phyloP scores from a whole-genome alignment of 2,797 vertebrate species.

The Otus scops region DNA sequence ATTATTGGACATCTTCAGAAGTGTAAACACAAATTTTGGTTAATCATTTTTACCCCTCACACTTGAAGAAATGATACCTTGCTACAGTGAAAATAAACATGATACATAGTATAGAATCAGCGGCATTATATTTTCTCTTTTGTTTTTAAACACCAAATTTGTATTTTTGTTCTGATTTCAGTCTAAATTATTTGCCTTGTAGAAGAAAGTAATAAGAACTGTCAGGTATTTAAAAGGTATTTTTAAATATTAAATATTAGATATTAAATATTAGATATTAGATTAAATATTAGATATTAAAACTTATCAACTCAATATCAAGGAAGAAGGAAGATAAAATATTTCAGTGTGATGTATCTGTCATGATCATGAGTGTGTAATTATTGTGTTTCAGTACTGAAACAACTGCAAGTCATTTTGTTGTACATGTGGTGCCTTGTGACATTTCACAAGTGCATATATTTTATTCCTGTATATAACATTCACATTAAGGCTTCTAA shows the following conservation, averaged over 20 bases:
- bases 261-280: background rate
- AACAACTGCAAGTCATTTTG: background rate
- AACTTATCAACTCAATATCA: background rate
- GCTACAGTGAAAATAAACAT: background rate
- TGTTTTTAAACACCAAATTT: background rate
- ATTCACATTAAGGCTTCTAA: background rate
- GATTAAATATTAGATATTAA: background rate
- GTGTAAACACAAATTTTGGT: background rate
- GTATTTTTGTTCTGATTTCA: background rate
- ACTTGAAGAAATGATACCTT: background rate
- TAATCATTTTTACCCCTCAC: background rate
- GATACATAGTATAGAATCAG: background rate
- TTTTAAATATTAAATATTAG: too few species aligned
- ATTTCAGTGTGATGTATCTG: background rate
- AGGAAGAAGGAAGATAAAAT: background rate
- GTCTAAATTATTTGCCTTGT: background rate
- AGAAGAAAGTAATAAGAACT: background rate
- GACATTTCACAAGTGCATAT: background rate
- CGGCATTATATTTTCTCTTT: background rate
- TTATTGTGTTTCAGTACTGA: background rate
- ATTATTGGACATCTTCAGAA: background rate
- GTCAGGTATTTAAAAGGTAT: background rate
- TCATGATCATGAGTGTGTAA: background rate
- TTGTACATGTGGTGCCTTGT: background rate
- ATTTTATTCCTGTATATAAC: background rate